Evolutionary conservation across 2,113 vertebrate species (phyloP).

Genomic region (Paramisgurnus dabryanus): DNA sequence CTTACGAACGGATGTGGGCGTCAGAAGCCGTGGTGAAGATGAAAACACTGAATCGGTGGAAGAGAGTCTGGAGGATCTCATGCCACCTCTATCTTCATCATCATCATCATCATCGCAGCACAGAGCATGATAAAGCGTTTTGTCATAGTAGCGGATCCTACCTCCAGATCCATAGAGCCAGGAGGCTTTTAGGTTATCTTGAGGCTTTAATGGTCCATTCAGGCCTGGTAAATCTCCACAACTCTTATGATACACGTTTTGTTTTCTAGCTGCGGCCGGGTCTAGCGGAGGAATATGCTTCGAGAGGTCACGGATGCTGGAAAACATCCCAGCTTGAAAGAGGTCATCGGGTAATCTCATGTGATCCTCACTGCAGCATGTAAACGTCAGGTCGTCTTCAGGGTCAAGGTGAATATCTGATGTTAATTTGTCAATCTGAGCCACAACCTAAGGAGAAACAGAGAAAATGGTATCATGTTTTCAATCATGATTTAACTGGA

Average conservation of each 20-base stretch:
- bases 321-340: constrained; percentile 71
- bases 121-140: constrained; percentile 80
- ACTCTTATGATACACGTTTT: constrained; percentile 62
- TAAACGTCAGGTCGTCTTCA: constrained; percentile 72
- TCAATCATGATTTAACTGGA: no score
- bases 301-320: constrained; percentile 81
- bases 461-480: not conserved
- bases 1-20: constrained; percentile 44
- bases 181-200: constrained; percentile 60
- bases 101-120: constrained; percentile 76
- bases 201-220: constrained; percentile 71
- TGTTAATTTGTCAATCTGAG: constrained; percentile 83
- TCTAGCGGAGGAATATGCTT: constrained; percentile 66
- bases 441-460: constrained; percentile 75
- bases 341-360: constrained; percentile 73
- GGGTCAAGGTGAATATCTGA: constrained; percentile 81
- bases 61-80: constrained; percentile 48
- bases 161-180: constrained; percentile 75
- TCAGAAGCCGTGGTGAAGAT: constrained; percentile 21
- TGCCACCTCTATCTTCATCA: constrained; percentile 47
- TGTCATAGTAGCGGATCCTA: constrained; percentile 79
- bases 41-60: constrained; percentile 57
- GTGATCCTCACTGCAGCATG: constrained; percentile 80
- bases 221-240: constrained; percentile 70
- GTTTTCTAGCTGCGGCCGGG: constrained; percentile 51